phyloP scores from a whole-genome alignment of 2,888 invertebrate genomes.

The Stegana nigrithorax region DNA sequence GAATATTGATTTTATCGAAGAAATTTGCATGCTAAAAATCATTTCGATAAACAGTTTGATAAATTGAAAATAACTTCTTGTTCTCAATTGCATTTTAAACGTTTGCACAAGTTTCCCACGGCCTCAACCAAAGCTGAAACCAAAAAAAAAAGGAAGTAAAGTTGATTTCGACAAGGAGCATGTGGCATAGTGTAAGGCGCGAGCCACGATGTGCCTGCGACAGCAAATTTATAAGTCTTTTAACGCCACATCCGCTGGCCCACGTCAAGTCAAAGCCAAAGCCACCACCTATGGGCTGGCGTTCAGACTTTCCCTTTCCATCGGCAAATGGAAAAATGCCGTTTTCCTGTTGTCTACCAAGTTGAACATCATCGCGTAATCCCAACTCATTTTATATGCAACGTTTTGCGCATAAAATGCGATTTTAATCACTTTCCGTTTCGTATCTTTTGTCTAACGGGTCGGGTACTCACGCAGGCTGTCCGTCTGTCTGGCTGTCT shows the following conservation, averaged over 20 bases:
- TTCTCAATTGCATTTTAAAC: too few relatives aligned
- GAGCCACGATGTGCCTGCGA: too few relatives aligned
- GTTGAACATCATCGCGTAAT: not conserved
- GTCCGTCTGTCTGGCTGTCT: not conserved
- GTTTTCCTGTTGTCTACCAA: not conserved
- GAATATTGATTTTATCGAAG: too few relatives aligned
- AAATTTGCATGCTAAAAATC: too few relatives aligned
- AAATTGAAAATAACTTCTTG: too few relatives aligned
- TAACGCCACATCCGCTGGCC: not conserved
- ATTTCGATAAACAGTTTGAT: too few relatives aligned
- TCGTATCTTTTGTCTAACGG: slow-evolving; percentile 31
- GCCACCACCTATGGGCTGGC: not conserved
- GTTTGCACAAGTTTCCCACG: too few relatives aligned
- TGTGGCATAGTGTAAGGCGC: too few relatives aligned
- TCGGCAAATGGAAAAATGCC: not conserved
- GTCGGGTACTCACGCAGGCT: not conserved
- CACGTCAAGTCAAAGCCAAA: not conserved
- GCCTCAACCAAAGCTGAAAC: too few relatives aligned
- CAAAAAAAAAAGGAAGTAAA: too few relatives aligned
- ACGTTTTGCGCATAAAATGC: slow-evolving; percentile 54
- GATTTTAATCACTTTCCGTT: slow-evolving; percentile 62
- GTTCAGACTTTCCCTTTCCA: not conserved
- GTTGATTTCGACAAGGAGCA: too few relatives aligned
- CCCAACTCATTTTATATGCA: slow-evolving; percentile 21
- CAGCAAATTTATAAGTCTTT: too few relatives aligned